Percentiles rank a stretch among this genome's conserved stretches.
phyloP scores from a whole-genome alignment of 2,113 vertebrate genomes.

The Eptatretus burgeri region DNA sequence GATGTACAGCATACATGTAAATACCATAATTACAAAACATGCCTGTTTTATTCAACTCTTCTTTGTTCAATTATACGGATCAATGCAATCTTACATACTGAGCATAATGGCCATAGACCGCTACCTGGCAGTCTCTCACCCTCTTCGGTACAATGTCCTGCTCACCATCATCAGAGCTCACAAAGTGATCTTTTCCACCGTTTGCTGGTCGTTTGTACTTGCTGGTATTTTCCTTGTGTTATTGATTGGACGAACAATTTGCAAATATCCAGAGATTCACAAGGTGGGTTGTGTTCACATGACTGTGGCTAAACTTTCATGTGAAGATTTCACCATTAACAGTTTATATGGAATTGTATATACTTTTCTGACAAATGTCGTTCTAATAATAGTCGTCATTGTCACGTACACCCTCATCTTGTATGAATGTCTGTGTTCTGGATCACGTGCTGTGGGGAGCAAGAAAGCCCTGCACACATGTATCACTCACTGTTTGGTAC shows the following conservation, averaged over 20 bases:
- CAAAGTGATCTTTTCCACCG: neutral
- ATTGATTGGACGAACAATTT: neutral
- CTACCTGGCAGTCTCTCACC: neutral
- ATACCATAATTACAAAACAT: neutral
- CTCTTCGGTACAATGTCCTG: constrained; percentile 3
- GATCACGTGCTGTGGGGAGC: too few species aligned
- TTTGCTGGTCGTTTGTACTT: neutral
- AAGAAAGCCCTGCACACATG: too few species aligned
- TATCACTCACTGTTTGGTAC: too few species aligned
- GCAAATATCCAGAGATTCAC: constrained; percentile 1
- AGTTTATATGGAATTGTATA: neutral
- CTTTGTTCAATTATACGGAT: neutral
- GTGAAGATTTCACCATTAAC: neutral
- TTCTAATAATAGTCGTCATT: neutral
- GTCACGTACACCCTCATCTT: constrained; percentile 1
- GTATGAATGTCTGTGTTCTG: neutral
- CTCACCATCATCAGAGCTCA: neutral
- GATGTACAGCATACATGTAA: neutral
- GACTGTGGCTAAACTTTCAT: neutral
- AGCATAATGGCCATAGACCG: constrained; percentile 3
- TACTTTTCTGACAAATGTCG: neutral
- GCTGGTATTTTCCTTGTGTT: neutral
- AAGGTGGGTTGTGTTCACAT: neutral
- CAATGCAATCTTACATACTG: neutral
- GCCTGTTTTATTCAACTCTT: neutral